phyloP scores from a whole-genome alignment of 2,113 vertebrate species.

The Bubo blakistoni region DNA sequence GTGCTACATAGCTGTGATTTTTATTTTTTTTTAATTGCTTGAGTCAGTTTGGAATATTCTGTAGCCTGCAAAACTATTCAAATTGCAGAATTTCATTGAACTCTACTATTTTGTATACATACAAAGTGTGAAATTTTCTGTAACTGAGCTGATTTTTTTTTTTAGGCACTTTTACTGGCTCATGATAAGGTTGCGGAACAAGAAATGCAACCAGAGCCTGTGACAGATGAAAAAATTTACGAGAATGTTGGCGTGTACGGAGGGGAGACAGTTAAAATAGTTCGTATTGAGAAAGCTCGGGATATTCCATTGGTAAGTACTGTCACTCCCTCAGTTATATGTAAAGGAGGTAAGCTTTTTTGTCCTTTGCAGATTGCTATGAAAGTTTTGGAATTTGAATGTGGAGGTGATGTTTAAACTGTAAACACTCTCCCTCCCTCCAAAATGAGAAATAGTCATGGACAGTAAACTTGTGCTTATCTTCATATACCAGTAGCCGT shows the following conservation, averaged over 20 bases:
- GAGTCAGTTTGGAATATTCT: not conserved
- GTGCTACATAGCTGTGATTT: not conserved
- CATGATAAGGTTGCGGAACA: conserved; percentile 91
- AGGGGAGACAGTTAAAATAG: conserved; percentile 91
- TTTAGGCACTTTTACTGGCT: conserved; percentile 88
- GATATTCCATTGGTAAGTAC: conserved; percentile 91
- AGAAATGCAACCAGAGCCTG: conserved; percentile 86
- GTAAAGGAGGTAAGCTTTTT: not conserved
- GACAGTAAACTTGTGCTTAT: not conserved
- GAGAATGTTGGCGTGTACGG: conserved; percentile 82
- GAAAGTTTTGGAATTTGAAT: not conserved
- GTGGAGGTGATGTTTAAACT: not conserved
- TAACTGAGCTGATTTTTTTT: conserved; percentile 31
- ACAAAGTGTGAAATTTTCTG: not conserved
- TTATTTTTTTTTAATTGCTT: not conserved
- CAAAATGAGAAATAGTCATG: not conserved
- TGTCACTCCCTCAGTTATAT: not conserved
- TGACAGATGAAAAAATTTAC: conserved; percentile 74
- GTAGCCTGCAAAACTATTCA: not conserved
- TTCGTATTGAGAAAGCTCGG: conserved; percentile 89
- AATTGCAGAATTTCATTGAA: not conserved
- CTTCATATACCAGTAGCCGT: not conserved
- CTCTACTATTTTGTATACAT: not conserved
- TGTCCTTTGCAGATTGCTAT: not conserved
- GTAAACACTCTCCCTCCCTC: not conserved